A percentile compares a stretch with the other conserved stretches of the same genome.
Conservation (phyloP, 2,888 invertebrate species). For the Nomada ferruginata region DNA sequence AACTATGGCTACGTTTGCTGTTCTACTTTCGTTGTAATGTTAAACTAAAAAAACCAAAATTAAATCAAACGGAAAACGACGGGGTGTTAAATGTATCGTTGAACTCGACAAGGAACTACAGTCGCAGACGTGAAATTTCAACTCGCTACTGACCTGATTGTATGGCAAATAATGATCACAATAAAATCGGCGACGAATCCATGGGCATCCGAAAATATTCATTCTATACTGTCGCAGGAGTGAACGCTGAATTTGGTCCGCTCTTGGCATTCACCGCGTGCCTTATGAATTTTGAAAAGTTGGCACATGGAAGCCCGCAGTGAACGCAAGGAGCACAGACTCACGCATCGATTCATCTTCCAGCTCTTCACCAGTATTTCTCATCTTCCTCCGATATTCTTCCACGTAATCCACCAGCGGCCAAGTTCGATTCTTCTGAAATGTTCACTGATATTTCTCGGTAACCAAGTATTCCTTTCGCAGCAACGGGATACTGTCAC, state of each 20-base stretch:
- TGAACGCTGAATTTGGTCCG: slow-evolving; percentile 88
- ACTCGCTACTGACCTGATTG: slow-evolving; percentile 46
- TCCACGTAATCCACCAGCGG: slow-evolving; percentile 18
- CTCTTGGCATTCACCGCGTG: slow-evolving; percentile 99
- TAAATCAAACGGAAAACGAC: background rate
- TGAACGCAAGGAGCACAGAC: slow-evolving; percentile 95
- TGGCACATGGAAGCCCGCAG: slow-evolving; percentile 96
- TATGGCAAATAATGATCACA: background rate
- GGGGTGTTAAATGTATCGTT: too few relatives aligned
- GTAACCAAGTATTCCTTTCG: background rate
- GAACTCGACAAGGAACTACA: background rate
- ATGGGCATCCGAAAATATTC: background rate
- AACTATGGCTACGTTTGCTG: background rate
- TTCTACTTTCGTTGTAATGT: slow-evolving; percentile 15
- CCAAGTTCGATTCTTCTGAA: slow-evolving; percentile 16
- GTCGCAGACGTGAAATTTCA: slow-evolving; percentile 7
- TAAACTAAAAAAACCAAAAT: background rate
- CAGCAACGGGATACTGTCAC: background rate
- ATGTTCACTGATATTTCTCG: slow-evolving; percentile 23
- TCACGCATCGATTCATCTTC: slow-evolving; percentile 70
- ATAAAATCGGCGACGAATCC: background rate
- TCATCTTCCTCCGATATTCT: background rate
- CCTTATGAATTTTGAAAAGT: slow-evolving; percentile 93
- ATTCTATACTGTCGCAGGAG: slow-evolving; percentile 9
- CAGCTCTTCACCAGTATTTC: background rate